Percentiles rank a stretch among this genome's conserved stretches.
phyloP scores from a whole-genome alignment of 2,113 vertebrate genomes.

The Ondatra zibethicus region DNA sequence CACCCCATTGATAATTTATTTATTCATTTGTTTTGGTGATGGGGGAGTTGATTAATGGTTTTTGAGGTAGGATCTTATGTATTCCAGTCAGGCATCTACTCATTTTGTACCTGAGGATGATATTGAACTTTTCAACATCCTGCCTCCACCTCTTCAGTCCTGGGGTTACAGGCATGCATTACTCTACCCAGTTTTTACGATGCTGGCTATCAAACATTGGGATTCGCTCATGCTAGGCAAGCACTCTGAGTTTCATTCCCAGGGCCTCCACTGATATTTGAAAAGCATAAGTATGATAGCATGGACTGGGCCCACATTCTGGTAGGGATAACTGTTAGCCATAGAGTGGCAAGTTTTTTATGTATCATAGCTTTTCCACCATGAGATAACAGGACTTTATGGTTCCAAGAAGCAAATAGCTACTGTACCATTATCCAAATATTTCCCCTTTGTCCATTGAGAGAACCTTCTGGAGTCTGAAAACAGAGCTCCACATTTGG shows the following conservation, averaged over 20 bases:
- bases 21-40: neutral
- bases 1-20: neutral
- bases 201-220: neutral
- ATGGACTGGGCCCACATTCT: neutral
- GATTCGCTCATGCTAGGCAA: neutral
- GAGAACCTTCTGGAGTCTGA: neutral
- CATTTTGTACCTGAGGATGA: neutral
- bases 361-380: neutral
- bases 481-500: neutral
- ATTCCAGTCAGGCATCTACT: neutral
- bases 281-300: neutral
- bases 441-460: conserved; percentile 10
- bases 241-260: neutral
- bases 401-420: neutral
- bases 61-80: neutral
- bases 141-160: neutral
- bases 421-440: neutral
- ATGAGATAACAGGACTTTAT: conserved; percentile 27
- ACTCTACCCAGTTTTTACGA: neutral
- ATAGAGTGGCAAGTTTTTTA: conserved; percentile 21
- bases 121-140: neutral
- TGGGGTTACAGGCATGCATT: neutral
- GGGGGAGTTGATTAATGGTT: neutral
- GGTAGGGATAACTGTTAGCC: neutral
- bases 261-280: neutral